Base-by-base conservation (phyloP, 2,113 vertebrate species). In the Cryptomyrus ogoouensis region DNA sequence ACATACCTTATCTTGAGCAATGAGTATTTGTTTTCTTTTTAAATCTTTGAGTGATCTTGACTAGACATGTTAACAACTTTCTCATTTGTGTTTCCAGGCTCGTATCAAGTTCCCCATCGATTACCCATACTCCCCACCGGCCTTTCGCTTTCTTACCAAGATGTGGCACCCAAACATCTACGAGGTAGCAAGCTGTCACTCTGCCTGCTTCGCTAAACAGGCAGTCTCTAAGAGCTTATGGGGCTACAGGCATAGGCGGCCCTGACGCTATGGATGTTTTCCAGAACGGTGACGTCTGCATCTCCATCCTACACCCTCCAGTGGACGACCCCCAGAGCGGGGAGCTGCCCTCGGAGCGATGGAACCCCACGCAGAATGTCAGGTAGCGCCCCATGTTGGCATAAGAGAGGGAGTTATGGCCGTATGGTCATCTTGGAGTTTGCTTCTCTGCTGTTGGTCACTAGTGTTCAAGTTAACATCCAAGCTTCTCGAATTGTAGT, bases 161-260 rank as follows among this genome's bases (percentile, higher is more conserved):
- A 99, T 99, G 98, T 99, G 98, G 98, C 98, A 99, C 93, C 98
- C 98, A 39, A 99, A 99, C 94, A 99, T 99, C 92, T 99, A 99
- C 0, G 98, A 99, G 98, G 98, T 98, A 92, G 62, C 88, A 10
- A 50, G 21, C 6, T 27, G 27, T 62, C 3, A 62, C 19, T 24
- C 83, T 0, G 44, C 31, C 7, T 12, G 5, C 9, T 19, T 19
- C 2, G 0, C 31, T 21, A 6, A 19, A 87, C 50, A 49, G 39
- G n/a, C 87, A 21, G 42, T 58, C 66, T n/a, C 31, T 58, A 58
- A 62, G 31, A 21, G 80, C 56, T n/a, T 9, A 10, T 56, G 21
- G 31, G 27, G 74, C 19, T 39, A n/a, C n/a, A 70, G 62, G 62
- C 27, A 12, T 70, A 1, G 24, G 27, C 24, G 8, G 24, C 3